Conservation (phyloP, 2,888 invertebrate species). For the Sminthurides aquaticus region DNA sequence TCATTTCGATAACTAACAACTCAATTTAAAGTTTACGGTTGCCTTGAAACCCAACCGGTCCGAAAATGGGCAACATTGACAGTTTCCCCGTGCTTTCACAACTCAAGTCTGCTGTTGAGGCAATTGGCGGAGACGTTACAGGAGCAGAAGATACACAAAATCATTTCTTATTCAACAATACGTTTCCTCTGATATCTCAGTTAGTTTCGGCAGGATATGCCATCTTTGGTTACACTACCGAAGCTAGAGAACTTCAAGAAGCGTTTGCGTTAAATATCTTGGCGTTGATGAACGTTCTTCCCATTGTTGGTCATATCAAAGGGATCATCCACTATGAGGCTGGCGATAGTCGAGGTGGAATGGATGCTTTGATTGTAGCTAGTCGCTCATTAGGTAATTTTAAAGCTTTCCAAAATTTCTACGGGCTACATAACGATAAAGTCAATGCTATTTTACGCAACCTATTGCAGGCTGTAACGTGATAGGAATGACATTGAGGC, state of each 20-base stretch:
- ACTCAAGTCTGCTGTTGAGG: not conserved
- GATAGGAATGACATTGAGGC: not conserved
- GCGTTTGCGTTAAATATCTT: slow-evolving; percentile 35
- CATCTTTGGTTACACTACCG: slow-evolving; percentile 32
- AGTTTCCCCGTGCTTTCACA: not conserved
- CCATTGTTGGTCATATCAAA: slow-evolving; percentile 37
- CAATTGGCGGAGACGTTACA: not conserved
- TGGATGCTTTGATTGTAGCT: slow-evolving; percentile 36
- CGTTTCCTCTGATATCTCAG: slow-evolving; percentile 36
- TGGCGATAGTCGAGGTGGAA: slow-evolving; percentile 31
- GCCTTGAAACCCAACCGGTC: too few species aligned
- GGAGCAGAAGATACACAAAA: slow-evolving; percentile 26
- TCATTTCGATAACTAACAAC: too few species aligned
- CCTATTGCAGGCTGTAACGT: not conserved
- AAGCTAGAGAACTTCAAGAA: slow-evolving; percentile 33
- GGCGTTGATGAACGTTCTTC: slow-evolving; percentile 19
- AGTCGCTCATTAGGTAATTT: slow-evolving; percentile 20
- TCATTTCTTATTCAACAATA: slow-evolving; percentile 35
- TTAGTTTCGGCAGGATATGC: slow-evolving; percentile 29
- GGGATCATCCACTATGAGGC: slow-evolving; percentile 33
- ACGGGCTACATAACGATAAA: too few species aligned
- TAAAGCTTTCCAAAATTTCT: too few species aligned
- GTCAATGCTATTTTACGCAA: not conserved
- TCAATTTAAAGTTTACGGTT: too few species aligned
- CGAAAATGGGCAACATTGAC: not conserved